A percentile compares a stretch with the other conserved stretches of the same genome.
Conservation (phyloP, 2,113 vertebrate species). For the Datnioides undecimradiatus region DNA sequence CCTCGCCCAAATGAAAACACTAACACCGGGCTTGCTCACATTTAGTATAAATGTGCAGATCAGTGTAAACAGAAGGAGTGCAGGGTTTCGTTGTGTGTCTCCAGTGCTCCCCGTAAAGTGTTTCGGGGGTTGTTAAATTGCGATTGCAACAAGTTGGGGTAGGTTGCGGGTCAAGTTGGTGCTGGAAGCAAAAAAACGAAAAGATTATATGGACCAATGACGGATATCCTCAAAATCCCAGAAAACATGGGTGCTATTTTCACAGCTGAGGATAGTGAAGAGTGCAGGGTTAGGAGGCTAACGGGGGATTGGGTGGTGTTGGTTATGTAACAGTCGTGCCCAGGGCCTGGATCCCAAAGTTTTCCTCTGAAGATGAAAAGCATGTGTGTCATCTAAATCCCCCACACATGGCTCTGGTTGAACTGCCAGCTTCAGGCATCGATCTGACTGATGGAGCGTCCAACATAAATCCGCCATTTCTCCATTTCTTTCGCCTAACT, state of each 20-base stretch:
- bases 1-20: constrained; percentile 28
- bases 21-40: background rate
- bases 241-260: constrained; percentile 70
- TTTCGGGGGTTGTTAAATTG: constrained; percentile 5
- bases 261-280: constrained; percentile 74
- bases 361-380: constrained; percentile 63
- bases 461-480: constrained; percentile 61
- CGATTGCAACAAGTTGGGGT: constrained; percentile 10
- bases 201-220: constrained; percentile 39
- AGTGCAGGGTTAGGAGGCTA: constrained; percentile 16
- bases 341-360: constrained; percentile 42
- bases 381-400: constrained; percentile 73
- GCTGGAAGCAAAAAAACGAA: constrained; percentile 27
- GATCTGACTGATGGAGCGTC: constrained; percentile 61
- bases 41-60: constrained; percentile 13
- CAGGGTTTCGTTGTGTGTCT: background rate
- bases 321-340: constrained; percentile 75
- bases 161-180: constrained; percentile 25
- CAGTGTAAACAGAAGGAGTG: background rate
- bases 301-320: background rate
- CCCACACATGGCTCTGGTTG: constrained; percentile 74
- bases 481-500: constrained; percentile 34
- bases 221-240: constrained; percentile 51
- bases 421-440: constrained; percentile 63
- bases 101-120: background rate